Conservation (phyloP, 2,888 invertebrate genomes). For the Drosophila mettleri region DNA sequence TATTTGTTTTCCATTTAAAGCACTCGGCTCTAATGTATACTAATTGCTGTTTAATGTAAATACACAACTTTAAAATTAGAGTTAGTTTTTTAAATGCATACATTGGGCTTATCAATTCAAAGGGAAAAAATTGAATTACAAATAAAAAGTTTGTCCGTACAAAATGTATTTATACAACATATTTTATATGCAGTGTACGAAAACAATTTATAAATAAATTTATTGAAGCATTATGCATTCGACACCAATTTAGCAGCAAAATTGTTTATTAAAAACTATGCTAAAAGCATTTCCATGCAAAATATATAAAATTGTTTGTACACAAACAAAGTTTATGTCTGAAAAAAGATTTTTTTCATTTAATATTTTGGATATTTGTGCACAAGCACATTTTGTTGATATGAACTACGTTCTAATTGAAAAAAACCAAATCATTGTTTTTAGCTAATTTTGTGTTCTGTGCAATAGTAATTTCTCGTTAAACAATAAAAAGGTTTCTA, state of each 20-base stretch:
- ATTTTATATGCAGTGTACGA: background rate
- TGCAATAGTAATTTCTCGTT: conserved; percentile 5
- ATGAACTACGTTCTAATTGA: conserved; percentile 2
- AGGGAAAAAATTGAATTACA: background rate
- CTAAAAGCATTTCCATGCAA: conserved; percentile 15
- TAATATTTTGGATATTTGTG: background rate
- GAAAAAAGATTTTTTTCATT: background rate
- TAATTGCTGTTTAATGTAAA: background rate
- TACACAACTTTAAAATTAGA: background rate
- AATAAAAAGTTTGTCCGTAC: background rate
- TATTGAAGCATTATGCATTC: conserved; percentile 14
- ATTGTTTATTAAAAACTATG: conserved; percentile 6
- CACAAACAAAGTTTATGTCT: conserved; percentile 20
- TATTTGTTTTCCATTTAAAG: background rate
- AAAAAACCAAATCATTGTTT: background rate
- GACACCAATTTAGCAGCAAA: conserved; percentile 12
- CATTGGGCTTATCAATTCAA: conserved; percentile 1
- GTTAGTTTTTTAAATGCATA: background rate
- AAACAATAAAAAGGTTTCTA: background rate
- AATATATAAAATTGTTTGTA: conserved; percentile 8
- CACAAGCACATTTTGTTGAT: background rate
- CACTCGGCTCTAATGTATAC: background rate
- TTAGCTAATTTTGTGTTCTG: conserved; percentile 1
- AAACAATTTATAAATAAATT: conserved; percentile 11
- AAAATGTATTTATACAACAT: conserved; percentile 1